Evolutionary conservation across 2,888 invertebrate species (phyloP).

Genomic region (Diadegma fenestrale): DNA sequence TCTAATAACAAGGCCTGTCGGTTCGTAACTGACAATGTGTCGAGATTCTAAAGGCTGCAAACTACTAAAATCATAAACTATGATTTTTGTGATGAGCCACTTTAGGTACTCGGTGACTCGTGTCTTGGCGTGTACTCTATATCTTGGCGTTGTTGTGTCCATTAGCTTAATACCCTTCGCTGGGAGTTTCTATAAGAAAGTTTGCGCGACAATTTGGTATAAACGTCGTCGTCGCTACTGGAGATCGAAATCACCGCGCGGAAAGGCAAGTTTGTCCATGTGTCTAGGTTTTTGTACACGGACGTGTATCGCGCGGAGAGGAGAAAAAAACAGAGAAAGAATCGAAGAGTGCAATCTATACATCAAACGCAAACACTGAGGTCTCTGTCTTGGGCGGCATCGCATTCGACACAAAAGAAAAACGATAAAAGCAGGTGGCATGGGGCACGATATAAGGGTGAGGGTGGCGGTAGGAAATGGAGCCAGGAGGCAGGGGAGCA

Average conservation of each 20-base stretch:
- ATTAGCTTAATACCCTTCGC: slow-evolving; percentile 49
- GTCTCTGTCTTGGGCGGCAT: slow-evolving; percentile 42
- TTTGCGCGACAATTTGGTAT: slow-evolving; percentile 41
- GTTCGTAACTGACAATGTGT: slow-evolving; percentile 71
- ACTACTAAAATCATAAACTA: slow-evolving; percentile 78
- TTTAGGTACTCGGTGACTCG: slow-evolving; percentile 12
- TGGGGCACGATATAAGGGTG: slow-evolving; percentile 5
- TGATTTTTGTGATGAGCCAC: slow-evolving; percentile 70
- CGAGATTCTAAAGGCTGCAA: slow-evolving; percentile 78
- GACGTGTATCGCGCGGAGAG: background rate
- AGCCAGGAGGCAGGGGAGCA: background rate
- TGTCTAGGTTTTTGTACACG: background rate
- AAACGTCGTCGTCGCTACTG: slow-evolving; percentile 22
- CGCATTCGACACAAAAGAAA: slow-evolving; percentile 56
- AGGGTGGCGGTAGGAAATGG: background rate
- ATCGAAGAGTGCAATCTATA: slow-evolving; percentile 40
- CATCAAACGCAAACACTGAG: slow-evolving; percentile 43
- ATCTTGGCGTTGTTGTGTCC: slow-evolving; percentile 34
- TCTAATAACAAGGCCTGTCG: background rate
- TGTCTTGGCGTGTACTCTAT: slow-evolving; percentile 30
- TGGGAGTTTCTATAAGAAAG: slow-evolving; percentile 33
- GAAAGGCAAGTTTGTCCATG: background rate
- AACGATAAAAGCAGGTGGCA: slow-evolving; percentile 60
- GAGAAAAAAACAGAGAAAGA: slow-evolving; percentile 39
- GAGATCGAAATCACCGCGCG: slow-evolving; percentile 30